phyloP scores from a whole-genome alignment of 2,113 vertebrate genomes.

The Pristiophorus japonicus region DNA sequence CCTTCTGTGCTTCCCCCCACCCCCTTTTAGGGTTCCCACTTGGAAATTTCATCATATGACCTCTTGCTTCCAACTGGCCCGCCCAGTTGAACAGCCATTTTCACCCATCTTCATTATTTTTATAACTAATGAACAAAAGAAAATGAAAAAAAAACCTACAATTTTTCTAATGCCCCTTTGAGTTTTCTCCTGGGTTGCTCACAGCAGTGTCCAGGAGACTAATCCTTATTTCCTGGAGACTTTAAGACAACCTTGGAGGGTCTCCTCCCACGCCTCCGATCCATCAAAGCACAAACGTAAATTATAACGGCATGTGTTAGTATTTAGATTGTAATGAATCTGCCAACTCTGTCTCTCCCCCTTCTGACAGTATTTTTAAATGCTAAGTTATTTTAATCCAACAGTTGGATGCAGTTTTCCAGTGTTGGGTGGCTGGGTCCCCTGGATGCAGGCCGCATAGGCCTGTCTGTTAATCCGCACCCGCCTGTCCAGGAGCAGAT shows the following conservation, averaged over 20 bases:
- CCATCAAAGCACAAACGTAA: background rate
- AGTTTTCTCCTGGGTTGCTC: background rate
- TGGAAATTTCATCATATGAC: background rate
- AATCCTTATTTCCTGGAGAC: background rate
- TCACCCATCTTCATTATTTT: background rate
- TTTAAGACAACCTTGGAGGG: background rate
- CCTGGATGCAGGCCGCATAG: background rate
- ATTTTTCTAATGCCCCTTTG: background rate
- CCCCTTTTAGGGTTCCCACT: background rate
- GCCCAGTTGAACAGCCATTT: background rate
- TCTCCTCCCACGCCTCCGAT: background rate
- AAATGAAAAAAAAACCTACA: too few species aligned
- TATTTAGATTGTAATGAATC: background rate
- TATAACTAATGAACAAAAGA: background rate
- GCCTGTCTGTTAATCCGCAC: background rate
- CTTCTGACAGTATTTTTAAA: too few species aligned
- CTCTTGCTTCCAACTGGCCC: background rate
- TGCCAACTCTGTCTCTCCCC: too few species aligned
- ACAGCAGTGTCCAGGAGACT: background rate
- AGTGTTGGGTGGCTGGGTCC: background rate
- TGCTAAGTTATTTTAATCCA: background rate
- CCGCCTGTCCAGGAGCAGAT: background rate
- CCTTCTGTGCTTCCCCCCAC: background rate
- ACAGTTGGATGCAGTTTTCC: background rate
- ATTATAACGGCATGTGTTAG: background rate